phyloP scores from a whole-genome alignment of 2,888 invertebrate genomes.

The Nephrotoma flavescens region DNA sequence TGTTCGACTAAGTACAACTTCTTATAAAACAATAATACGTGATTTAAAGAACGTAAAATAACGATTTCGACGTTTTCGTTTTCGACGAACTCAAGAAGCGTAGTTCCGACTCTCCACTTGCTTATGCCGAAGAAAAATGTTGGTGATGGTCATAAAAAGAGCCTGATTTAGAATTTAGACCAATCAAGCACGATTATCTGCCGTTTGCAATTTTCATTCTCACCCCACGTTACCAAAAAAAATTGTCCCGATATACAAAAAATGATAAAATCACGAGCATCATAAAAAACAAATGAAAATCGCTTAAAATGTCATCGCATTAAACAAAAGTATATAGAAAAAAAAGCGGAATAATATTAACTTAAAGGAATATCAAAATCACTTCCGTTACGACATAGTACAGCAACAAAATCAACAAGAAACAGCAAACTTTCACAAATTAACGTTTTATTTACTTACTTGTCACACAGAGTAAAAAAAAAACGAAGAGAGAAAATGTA shows the following conservation, averaged over 20 bases:
- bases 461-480: not conserved
- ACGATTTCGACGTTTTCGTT: too few relatives aligned
- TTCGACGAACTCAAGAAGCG: too few relatives aligned
- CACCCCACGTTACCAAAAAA: too few relatives aligned
- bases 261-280: not conserved
- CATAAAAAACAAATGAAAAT: not conserved
- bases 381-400: not conserved
- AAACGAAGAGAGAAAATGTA: not conserved
- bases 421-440: not conserved
- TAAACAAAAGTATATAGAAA: not conserved
- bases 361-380: not conserved
- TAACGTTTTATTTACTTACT: not conserved
- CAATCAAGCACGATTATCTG: too few relatives aligned
- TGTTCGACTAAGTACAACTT: too few relatives aligned
- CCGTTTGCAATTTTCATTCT: too few relatives aligned
- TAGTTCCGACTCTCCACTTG: too few relatives aligned
- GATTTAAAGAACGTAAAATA: too few relatives aligned
- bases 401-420: not conserved
- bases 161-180: too few relatives aligned
- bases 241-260: not conserved
- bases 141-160: too few relatives aligned
- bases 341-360: not conserved
- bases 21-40: too few relatives aligned
- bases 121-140: too few relatives aligned
- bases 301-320: not conserved